These are phyloP conservation scores for Argyra leucocephala DNA, from an alignment of 2,888 invertebrate genomes.

Conservation along the genomic window DNA sequence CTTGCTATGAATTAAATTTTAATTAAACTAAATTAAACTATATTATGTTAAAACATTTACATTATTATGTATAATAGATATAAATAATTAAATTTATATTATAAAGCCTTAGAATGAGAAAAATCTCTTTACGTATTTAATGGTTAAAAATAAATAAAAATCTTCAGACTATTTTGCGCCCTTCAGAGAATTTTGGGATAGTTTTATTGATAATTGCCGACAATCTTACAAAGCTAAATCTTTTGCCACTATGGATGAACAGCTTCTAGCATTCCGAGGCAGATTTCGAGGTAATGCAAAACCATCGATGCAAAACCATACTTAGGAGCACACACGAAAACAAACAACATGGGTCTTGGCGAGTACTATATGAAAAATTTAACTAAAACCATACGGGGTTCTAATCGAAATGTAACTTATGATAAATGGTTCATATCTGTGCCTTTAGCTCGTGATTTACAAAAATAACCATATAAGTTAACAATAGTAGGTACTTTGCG, in stretches of 20 bases:
- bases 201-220: constrained; percentile 22
- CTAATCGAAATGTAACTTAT: constrained; percentile 24
- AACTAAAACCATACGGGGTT: constrained; percentile 21
- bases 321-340: constrained; percentile 20
- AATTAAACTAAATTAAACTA: too few relatives aligned
- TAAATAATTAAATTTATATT: too few relatives aligned
- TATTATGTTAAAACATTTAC: too few relatives aligned
- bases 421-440: constrained; percentile 37
- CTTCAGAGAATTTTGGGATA: constrained; percentile 17
- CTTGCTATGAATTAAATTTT: too few relatives aligned
- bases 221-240: constrained; percentile 22
- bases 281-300: constrained; percentile 22
- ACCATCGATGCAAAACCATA: constrained; percentile 22
- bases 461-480: constrained; percentile 28
- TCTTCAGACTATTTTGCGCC: constrained; percentile 14
- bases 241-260: constrained; percentile 22
- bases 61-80: too few relatives aligned
- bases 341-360: constrained; percentile 17
- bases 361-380: constrained; percentile 23
- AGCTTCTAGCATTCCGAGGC: constrained; percentile 22
- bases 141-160: too few relatives aligned
- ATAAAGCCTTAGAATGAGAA: too few relatives aligned
- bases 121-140: too few relatives aligned
- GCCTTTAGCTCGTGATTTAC: constrained; percentile 28
- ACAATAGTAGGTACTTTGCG: constrained; percentile 28